Evolutionary conservation across 2,113 vertebrate genomes (phyloP), one percentile per base, ranked within the genome.

Genomic region (Salvator merianae): DNA sequence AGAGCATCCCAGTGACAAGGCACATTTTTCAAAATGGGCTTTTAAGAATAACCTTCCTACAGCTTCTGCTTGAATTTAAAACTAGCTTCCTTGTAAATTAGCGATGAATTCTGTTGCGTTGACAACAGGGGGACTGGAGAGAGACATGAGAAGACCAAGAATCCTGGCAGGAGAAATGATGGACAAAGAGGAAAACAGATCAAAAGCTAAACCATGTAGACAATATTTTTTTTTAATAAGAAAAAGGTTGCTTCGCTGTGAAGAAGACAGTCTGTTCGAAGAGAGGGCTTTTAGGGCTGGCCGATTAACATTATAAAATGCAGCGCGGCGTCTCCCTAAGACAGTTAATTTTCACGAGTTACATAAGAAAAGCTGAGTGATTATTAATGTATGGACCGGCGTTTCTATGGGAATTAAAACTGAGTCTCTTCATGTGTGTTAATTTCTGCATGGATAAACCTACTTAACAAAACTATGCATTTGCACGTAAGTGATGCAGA

Each of bases 281-380:
- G 40, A 47, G 63, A 73, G 28, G 16, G 43, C 38, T 77, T 76
- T 84, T 26, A 26, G 66, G 38, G 34, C 32, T n/a, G 34, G 14
- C 53, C 77, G 50, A 24, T 53, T 18, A 22, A 32, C 59, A 40
- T 68, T 53, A 38, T 53, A 38, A 53, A 66, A 36, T 59, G 30
- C 9, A 16, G 70, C 59, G 22, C 59, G 36, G 73, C 43, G 68
- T 28, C 12, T 76, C 38, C n/a, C 47, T 28, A 40, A 75, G 77
- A 62, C 69, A 76, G 72, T 55, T 75, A 76, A 55, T 75, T 86
- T 81, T 55, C 78, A 86, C 69, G 30, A 34, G 79, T 81, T 86
- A 66, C 34, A 12, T 62, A 43, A 79, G 71, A 47, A 78, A 86
- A 81, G 1, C 59, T 50, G 40, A 85, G 88, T 32, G 7, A 20